Evolutionary conservation across 2,113 vertebrate species (phyloP), one percentile per base, ranked within the genome.

Genomic region (Elaphurus davidianus): DNA sequence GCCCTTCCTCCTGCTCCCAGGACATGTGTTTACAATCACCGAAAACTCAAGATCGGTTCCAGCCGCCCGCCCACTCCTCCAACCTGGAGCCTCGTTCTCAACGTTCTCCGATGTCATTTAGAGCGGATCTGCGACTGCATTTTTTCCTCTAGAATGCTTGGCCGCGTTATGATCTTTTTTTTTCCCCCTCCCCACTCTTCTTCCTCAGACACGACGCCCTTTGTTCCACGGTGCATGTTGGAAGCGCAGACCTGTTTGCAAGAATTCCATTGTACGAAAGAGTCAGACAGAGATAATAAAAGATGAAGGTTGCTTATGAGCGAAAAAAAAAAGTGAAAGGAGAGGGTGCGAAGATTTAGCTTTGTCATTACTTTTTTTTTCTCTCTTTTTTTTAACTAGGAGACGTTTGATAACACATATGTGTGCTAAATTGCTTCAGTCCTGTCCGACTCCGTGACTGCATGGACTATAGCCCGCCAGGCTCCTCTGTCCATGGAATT

Each of bases 11-110:
- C 86, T 28, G 1, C 4, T 96, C 57, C 94, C 91, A 76, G 76
- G 96, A 98, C 98, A 98, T 98, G 97, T 99, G 98, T 99, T 99
- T 99, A 98, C 98, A 98, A 99, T 98, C 98, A 98, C 93, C 36
- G 84, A 82, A 98, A 98, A 13, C 96, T 95, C 98, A 57, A 92
- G 90, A 98, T 94, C 97, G 89, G 97, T 95, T 96, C 97, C 97
- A 98, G 97, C 96, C 90, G 97, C 97, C 98, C 98, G 95, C 98
- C 97, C 78, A 96, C 98, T 98, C 98, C 98, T 98, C 78, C 97
- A 94, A 97, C 97, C 97, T 94, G 47, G 28, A 84, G 91, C 98
- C 95, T 96, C 98, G 33, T 11, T 93, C 96, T 85, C 91, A 97
- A 85, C 82, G 30, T 87, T 92, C 98, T 98, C 98, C 96, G 98